Evolutionary conservation across 2,113 vertebrate genomes (phyloP).

Genomic region (Romanogobio albipinnatus): DNA sequence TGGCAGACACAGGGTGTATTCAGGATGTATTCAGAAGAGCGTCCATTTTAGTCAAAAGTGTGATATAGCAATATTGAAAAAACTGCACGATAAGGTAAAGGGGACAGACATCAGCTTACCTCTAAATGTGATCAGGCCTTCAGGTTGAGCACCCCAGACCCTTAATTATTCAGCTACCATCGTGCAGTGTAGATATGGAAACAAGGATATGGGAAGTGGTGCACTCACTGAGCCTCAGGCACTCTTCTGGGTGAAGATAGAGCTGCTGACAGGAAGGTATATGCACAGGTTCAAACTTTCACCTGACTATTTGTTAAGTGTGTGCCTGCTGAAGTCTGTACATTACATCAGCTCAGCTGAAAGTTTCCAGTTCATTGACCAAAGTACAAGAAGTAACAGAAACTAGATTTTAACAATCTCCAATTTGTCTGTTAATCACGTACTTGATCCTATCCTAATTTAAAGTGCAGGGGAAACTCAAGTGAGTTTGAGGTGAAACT

Average conservation of each 20-base stretch:
- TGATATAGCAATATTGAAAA: not conserved
- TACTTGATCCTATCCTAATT: not conserved
- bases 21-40: not conserved
- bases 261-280: not conserved
- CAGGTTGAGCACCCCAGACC: not conserved
- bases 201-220: not conserved
- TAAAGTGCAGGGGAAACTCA: not conserved
- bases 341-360: not conserved
- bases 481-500: not conserved
- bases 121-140: not conserved
- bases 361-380: not conserved
- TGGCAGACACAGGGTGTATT: not conserved
- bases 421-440: not conserved
- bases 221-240: constrained; percentile 32
- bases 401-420: not conserved
- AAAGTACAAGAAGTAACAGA: not conserved
- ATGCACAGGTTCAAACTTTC: constrained; percentile 7
- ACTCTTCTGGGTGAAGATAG: not conserved
- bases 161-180: constrained; percentile 10
- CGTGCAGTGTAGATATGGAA: not conserved
- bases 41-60: not conserved
- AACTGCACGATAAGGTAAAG: not conserved
- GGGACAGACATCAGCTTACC: not conserved
- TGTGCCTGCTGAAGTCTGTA: not conserved
- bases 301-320: not conserved